These are phyloP conservation scores for Ptyas mucosa DNA, from an alignment of 2,113 vertebrate genomes.

Conservation along the genomic window DNA sequence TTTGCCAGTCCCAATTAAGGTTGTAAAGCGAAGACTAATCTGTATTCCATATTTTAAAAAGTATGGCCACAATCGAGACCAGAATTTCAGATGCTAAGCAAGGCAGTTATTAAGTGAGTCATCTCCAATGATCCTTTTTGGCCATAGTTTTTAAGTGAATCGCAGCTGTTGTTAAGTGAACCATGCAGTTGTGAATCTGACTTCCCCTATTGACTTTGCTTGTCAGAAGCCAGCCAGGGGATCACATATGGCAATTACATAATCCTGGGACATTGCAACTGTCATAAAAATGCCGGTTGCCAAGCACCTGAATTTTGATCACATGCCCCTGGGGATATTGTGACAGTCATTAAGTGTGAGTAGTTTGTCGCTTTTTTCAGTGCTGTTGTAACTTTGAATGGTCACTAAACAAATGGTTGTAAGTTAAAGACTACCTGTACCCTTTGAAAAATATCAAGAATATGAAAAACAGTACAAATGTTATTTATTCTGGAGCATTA, in stretches of 20 bases:
- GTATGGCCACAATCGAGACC: not conserved
- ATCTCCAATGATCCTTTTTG: not conserved
- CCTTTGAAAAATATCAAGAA: slow-evolving; percentile 19
- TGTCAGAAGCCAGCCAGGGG: not conserved
- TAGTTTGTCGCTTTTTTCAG: not conserved
- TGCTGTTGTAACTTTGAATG: not conserved
- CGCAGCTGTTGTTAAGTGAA: not conserved
- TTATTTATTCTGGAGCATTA: slow-evolving; percentile 26
- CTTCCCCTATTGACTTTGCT: not conserved
- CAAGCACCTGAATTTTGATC: not conserved
- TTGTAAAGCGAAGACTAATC: not conserved
- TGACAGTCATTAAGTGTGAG: not conserved
- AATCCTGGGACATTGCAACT: not conserved
- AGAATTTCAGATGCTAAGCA: not conserved
- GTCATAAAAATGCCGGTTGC: not conserved
- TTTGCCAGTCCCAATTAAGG: not conserved
- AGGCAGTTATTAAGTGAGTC: not conserved
- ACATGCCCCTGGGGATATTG: not conserved
- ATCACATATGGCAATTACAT: not conserved
- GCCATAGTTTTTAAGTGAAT: not conserved
- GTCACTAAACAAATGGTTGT: not conserved
- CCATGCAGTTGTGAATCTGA: not conserved
- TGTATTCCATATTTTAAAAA: not conserved
- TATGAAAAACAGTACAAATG: fast-evolving
- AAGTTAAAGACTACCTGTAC: not conserved